A percentile compares a stretch with the other conserved stretches of the same genome.
phyloP scores from a whole-genome alignment of 2,888 invertebrate species.

The Poecilus cupreus region DNA sequence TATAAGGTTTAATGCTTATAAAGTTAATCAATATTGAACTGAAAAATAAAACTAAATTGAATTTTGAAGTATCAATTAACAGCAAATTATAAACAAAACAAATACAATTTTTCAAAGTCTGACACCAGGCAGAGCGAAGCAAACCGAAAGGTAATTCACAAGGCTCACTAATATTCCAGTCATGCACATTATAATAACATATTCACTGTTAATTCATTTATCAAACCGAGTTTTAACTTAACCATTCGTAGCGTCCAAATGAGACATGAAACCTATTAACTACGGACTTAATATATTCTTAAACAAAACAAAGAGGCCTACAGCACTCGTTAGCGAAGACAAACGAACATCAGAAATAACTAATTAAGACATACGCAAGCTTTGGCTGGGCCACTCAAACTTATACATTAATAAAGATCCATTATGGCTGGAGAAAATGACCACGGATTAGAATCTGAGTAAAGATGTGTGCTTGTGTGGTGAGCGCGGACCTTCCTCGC shows the following conservation, averaged over 20 bases:
- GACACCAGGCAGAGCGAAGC: background rate
- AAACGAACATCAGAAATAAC: slow-evolving; percentile 31
- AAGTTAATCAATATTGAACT: slow-evolving; percentile 8
- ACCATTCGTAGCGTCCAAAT: slow-evolving; percentile 48
- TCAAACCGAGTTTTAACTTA: slow-evolving; percentile 17
- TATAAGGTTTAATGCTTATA: background rate
- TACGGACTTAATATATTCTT: slow-evolving; percentile 56
- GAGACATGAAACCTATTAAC: slow-evolving; percentile 57
- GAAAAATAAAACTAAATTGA: slow-evolving; percentile 27
- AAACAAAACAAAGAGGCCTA: slow-evolving; percentile 46
- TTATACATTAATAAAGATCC: slow-evolving; percentile 64
- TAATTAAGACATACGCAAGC: slow-evolving; percentile 50
- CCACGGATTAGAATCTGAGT: slow-evolving; percentile 62
- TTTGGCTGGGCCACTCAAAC: slow-evolving; percentile 53
- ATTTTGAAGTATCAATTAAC: slow-evolving; percentile 43
- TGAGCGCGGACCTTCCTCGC: background rate
- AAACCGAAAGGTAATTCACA: slow-evolving; percentile 17
- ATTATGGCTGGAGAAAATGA: slow-evolving; percentile 64
- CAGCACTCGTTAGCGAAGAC: slow-evolving; percentile 54
- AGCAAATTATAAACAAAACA: slow-evolving; percentile 40
- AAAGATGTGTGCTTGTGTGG: slow-evolving; percentile 33
- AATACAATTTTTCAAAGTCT: slow-evolving; percentile 41
- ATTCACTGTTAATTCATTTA: slow-evolving; percentile 58
- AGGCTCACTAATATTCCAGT: slow-evolving; percentile 39
- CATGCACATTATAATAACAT: slow-evolving; percentile 51